Conservation (phyloP, 2,797 vertebrate species). For the Lepilemur ruficaudatus region DNA sequence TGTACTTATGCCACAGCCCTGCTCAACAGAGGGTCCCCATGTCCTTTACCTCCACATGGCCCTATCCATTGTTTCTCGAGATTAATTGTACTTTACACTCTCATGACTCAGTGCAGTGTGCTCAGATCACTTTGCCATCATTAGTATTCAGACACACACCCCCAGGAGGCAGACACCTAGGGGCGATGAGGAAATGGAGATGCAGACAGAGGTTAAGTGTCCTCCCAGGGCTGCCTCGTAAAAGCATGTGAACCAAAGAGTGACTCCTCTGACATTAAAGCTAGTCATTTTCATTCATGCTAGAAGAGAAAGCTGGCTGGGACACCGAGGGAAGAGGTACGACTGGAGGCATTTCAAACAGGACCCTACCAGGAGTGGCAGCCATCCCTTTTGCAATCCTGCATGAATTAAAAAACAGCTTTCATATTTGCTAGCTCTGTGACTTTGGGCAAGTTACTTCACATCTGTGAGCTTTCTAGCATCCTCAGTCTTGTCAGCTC, state of each 20-base stretch:
- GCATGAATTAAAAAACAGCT: not conserved
- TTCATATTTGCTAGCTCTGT: not conserved
- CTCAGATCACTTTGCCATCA: conserved; percentile 4
- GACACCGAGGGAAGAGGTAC: not conserved
- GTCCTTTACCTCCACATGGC: conserved; percentile 31
- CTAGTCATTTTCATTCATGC: conserved; percentile 33
- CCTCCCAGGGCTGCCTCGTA: conserved; percentile 36
- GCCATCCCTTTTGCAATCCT: not conserved
- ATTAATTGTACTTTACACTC: not conserved
- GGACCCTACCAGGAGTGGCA: not conserved
- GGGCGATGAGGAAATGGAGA: conserved; percentile 24
- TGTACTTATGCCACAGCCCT: not conserved
- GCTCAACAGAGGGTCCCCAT: not conserved
- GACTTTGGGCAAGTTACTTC: not conserved
- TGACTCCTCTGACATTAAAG: conserved; percentile 45
- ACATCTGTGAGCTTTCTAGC: not conserved
- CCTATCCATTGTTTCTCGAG: not conserved
- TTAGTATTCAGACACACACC: conserved; percentile 27
- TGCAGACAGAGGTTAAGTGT: conserved; percentile 45
- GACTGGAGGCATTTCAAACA: not conserved
- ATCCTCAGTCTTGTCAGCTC: not conserved
- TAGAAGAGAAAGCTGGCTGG: not conserved
- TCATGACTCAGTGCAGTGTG: not conserved
- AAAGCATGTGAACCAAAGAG: not conserved
- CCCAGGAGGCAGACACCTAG: not conserved